Percentiles rank a stretch among this genome's conserved stretches.
phyloP scores from a whole-genome alignment of 1,140 invertebrate species.

The Oedothorax gibbosus region DNA sequence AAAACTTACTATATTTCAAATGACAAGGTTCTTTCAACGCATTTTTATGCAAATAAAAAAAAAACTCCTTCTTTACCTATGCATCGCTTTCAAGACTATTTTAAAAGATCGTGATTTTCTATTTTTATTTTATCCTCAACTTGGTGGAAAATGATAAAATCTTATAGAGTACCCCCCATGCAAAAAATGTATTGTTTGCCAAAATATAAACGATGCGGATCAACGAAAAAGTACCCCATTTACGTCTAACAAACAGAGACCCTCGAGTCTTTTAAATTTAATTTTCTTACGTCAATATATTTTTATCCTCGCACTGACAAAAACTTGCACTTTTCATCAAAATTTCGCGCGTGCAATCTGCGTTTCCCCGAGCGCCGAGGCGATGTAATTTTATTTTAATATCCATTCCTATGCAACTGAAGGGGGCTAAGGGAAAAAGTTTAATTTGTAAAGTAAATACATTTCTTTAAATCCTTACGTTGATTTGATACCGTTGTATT shows the following conservation, averaged over 20 bases:
- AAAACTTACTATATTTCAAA: too few species aligned
- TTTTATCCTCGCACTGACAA: background rate
- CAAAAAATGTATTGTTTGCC: too few species aligned
- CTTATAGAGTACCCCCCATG: too few species aligned
- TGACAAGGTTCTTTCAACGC: too few species aligned
- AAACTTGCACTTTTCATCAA: constrained; percentile 9
- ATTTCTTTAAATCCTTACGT: constrained; percentile 24
- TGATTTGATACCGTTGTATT: too few species aligned
- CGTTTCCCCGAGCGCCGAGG: background rate
- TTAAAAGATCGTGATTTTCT: too few species aligned
- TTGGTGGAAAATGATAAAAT: too few species aligned
- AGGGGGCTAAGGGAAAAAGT: constrained; percentile 6
- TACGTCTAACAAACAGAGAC: background rate
- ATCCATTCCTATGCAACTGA: constrained; percentile 29
- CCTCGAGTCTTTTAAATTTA: background rate
- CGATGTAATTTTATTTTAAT: constrained; percentile 42
- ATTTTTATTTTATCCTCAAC: too few species aligned
- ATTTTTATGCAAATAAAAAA: too few species aligned
- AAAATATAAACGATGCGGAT: too few species aligned
- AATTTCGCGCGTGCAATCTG: constrained; percentile 5
- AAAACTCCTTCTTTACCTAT: too few species aligned
- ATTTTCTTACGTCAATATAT: constrained; percentile 29
- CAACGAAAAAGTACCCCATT: background rate
- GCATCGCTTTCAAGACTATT: too few species aligned
- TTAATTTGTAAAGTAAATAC: constrained; percentile 54